Evolutionary conservation across 2,888 invertebrate genomes (phyloP), one percentile per base, ranked within the genome.

Genomic region (Amblyjoppa fuscipennis): DNA sequence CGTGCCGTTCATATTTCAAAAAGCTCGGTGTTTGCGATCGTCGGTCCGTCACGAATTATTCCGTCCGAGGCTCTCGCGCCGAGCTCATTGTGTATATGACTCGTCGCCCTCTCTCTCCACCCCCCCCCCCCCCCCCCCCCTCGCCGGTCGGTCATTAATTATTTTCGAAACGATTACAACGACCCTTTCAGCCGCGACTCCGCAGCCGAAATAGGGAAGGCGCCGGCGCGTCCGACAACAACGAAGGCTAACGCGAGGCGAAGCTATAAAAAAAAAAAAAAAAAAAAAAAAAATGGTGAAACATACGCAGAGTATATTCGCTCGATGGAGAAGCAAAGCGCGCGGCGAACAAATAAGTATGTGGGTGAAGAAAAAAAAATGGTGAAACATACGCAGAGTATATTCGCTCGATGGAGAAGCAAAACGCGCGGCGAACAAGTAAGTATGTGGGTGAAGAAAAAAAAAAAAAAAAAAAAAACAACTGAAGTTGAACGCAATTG

Each of bases 131-230:
- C 13, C 13, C 45, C 3, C 0, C 3, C 56, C 68, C 61, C 51
- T 59, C 34, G 5, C 34, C 34, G 6, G 13, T 31, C 5, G 81
- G 81, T 56, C 86, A 87, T 87, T 84, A 83, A 88, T 88, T 88
- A 88, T 88, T 87, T 85, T 87, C 73, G 45, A 75, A 85, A 83
- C 83, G 78, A 85, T 88, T 88, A 87, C 70, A 68, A 75, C 66
- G 59, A 45, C 49, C 71, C 75, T 78, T 83, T 71, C 78, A 70
- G 56, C 28, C 53, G 34, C 66, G 56, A 16, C 59, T 31, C 41
- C 41, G n/a, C 74, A 70, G 20, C 56, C 73, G 34, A 41, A 56
- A 56, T 25, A 13, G 41, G 34, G 56, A 38, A 25, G 20, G 20
- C 31, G 28, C 31, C 59, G 64, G 41, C 41, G 66, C 70, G 68